Evolutionary conservation across 1,140 invertebrate species (phyloP).

Genomic region (Glossosoma conforme): DNA sequence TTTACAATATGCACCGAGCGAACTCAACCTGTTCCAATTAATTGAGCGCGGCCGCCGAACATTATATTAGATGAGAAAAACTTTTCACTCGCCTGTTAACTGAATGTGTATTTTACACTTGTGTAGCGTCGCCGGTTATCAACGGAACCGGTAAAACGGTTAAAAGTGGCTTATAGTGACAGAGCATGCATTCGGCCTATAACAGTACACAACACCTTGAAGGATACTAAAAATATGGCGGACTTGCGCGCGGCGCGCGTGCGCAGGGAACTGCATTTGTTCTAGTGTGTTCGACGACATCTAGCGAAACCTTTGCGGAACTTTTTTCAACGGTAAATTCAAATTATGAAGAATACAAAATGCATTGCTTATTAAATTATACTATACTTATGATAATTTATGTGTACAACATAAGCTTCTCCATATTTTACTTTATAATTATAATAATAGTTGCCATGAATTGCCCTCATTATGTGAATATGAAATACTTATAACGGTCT

Average conservation of each 20-base stretch:
- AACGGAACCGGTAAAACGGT: conserved; percentile 15
- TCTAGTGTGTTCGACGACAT: neutral
- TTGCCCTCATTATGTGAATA: no score
- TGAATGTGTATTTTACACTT: conserved; percentile 9
- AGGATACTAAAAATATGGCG: conserved; percentile 26
- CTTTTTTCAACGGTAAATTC: no score
- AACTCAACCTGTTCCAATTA: conserved; percentile 26
- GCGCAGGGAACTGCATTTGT: conserved; percentile 14
- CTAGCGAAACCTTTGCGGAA: conserved; percentile 7
- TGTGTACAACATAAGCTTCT: no score
- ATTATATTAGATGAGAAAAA: conserved; percentile 14
- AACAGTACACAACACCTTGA: conserved; percentile 18
- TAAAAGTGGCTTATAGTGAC: conserved; percentile 15
- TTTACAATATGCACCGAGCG: conserved; percentile 21
- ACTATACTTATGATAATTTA: no score
- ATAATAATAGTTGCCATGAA: no score
- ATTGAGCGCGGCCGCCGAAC: conserved; percentile 13
- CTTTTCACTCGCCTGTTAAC: conserved; percentile 11
- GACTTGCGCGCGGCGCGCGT: conserved; percentile 15
- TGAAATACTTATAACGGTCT: no score
- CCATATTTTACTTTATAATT: no score
- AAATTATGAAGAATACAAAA: no score
- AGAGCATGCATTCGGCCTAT: conserved; percentile 4
- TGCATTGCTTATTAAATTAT: no score
- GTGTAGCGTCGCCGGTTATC: conserved; percentile 11